Conservation (phyloP, 2,113 vertebrate species). For the Phaethon lepturus region DNA sequence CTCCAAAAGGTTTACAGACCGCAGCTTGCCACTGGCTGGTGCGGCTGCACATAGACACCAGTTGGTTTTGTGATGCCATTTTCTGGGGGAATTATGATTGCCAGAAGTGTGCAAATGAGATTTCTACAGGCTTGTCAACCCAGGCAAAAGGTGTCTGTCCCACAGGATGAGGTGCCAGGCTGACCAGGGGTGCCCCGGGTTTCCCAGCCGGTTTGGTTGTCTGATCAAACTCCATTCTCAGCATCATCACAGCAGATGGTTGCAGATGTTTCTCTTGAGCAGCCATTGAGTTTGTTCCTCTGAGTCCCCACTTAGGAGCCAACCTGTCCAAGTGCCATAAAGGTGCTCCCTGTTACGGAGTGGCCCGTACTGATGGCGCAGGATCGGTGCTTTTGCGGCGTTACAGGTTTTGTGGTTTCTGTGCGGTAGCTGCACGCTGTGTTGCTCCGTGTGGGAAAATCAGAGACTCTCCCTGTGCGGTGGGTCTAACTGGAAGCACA, state of each 20-base stretch:
- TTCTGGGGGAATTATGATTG: not conserved
- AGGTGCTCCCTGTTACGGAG: not conserved
- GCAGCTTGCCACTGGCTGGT: not conserved
- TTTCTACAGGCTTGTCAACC: not conserved
- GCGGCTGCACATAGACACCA: accelerated
- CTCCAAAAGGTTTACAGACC: not conserved
- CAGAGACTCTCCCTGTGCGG: not conserved
- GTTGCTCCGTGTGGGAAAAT: not conserved
- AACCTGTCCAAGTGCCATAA: too few relatives aligned
- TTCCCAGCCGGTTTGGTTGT: not conserved
- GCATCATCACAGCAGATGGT: not conserved
- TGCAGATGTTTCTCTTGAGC: not conserved
- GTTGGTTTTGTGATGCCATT: not conserved
- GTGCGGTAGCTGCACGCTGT: accelerated
- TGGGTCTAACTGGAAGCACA: not conserved
- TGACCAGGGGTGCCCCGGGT: accelerated
- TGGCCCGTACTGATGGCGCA: accelerated
- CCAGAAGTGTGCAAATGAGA: not conserved
- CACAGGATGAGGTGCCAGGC: not conserved
- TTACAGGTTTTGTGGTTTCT: accelerated
- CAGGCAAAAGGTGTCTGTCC: not conserved
- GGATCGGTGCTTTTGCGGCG: accelerated
- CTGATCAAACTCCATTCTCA: not conserved
- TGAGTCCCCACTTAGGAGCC: accelerated
- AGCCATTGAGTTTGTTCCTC: not conserved